Evolutionary conservation across 2,888 invertebrate species (phyloP), one percentile per base, ranked within the genome.

Genomic region (Lasioglossum oenotherae): DNA sequence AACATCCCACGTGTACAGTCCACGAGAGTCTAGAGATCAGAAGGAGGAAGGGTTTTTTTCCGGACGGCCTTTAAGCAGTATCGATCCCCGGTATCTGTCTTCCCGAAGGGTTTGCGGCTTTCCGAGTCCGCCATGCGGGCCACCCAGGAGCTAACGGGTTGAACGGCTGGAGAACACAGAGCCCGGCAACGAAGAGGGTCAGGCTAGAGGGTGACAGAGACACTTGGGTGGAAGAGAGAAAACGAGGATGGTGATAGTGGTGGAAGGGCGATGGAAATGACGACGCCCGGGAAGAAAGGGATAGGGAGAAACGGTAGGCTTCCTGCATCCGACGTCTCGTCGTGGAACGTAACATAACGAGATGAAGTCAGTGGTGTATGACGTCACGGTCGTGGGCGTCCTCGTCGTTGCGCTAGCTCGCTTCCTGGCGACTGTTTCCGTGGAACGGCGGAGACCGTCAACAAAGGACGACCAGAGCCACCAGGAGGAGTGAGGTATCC

Each of bases 301-400:
- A 82, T 57, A 69, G 84, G 82, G 90, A 88, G 90, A 86, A 90
- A 89, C 90, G 91, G 91, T 93, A 92, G 92, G 92, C 92, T 93
- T 93, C 93, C 93, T 92, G 93, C 93, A 93, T 92, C 93, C 94
- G 94, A 93, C 94, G 92, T 94, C 93, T 93, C 93, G 92, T 93
- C 92, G 90, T 89, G 92, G 86, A 92, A 93, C 93, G 92, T 92
- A 92, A 92, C 93, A 91, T 94, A 94, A 95, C 94, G 94, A 95
- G 95, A 95, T 95, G 95, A 95, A 96, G 95, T 95, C 95, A 95
- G 94, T 95, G 95, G 95, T 93, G 95, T 95, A 95, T 95, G 95
- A 95, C 96, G 96, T 96, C 95, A 95, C 95, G 95, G 95, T 93
- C 86, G 92, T 93, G 93, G 93, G 92, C 92, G 92, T 93, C 92